These are phyloP conservation scores for Etheostoma nigrum DNA, from an alignment of 2,797 vertebrate species.

Conservation along the genomic window DNA sequence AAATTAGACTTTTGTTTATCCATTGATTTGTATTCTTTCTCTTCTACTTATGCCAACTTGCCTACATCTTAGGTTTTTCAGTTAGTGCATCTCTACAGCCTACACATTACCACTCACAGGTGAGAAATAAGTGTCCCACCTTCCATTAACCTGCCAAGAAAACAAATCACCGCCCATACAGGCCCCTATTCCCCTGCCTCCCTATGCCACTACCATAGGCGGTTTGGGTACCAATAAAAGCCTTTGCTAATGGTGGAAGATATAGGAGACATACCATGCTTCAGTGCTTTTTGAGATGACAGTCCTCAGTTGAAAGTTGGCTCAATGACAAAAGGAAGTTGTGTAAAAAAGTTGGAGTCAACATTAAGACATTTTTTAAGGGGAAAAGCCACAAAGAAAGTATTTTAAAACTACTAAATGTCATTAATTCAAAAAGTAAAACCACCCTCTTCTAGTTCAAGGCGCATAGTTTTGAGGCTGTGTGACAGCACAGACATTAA, in stretches of 20 bases:
- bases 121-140: neutral
- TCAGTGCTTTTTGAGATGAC: conserved; percentile 9
- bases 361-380: conserved; percentile 43
- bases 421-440: conserved; percentile 46
- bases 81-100: neutral
- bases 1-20: neutral
- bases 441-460: conserved; percentile 27
- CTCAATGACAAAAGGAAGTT: neutral
- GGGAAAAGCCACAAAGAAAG: conserved; percentile 25
- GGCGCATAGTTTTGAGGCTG: conserved; percentile 19
- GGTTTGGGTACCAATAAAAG: neutral
- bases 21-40: neutral
- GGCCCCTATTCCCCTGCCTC: neutral
- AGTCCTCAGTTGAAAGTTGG: conserved; percentile 23
- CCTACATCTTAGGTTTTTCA: too few relatives aligned
- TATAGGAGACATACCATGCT: neutral
- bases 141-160: conserved; percentile 2
- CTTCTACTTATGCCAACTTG: neutral
- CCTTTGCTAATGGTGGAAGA: neutral
- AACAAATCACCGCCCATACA: neutral
- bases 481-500: conserved; percentile 9
- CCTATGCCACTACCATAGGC: neutral
- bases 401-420: conserved; percentile 21
- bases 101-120: conserved; percentile 12
- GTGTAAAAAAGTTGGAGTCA: conserved; percentile 15